Base-by-base conservation (phyloP, 2,113 vertebrate genomes). In the Cygnus atratus region DNA sequence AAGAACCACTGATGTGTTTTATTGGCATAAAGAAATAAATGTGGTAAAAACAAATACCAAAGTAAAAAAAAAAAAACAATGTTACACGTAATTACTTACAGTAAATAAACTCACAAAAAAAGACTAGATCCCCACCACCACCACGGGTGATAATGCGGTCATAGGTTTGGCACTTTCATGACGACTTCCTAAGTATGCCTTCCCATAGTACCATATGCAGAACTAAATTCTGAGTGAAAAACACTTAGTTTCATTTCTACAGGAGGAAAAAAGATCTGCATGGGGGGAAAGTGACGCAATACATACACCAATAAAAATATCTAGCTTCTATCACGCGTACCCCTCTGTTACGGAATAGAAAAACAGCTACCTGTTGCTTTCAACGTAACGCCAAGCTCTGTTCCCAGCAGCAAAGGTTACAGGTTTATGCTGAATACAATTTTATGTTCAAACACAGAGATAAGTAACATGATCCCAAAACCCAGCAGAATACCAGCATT, bases 401-500 rank as follows among this genome's bases (percentile, higher is more conserved):
- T 68, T 95, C 63, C 63, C 83, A 44, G 66, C 70, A 95, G 87
- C 33, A 65, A 94, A 91, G 73, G 89, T 97, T 98, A 99, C 90
- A 99, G 97, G 33, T 98, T 98, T 94, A 99, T 97, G 97, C 98
- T 98, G 97, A 99, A 98, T 84, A 98, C 98, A 97, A 99, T 99
- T 97, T 98, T 99, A 96, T 99, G 98, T 96, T 99, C 99, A 95
- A 99, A 99, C 58, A 99, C 86, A 4, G 99, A 99, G 91, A 99
- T 99, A 55, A 99, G 97, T 90, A 99, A 98, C 99, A 99, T 99
- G 91, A 99, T 99, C 93, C 98, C 97, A 97, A 99, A 99, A 48
- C 99, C 99, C 92, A 99, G 96, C 67, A 99, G 98, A 96, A 99
- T 99, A 62, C 99, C 99, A 91, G 98, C 99, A 29, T 99, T 99